Percentiles rank a stretch among this genome's conserved stretches.
Evolutionary conservation across 2,797 vertebrate species (phyloP).

Genomic region (Tenualosa ilisha): DNA sequence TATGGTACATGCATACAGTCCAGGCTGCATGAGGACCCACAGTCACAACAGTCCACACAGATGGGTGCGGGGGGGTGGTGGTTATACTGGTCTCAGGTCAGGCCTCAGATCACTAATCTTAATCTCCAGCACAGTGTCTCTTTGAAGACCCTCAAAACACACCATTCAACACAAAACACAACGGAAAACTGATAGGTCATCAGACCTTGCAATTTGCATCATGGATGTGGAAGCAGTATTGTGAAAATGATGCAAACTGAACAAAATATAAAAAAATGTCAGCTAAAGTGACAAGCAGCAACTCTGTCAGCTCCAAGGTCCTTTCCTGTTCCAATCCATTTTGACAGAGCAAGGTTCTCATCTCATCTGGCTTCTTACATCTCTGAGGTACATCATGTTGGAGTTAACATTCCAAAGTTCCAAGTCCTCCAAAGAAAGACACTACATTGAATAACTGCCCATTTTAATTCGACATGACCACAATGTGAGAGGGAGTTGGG

Average conservation of each 20-base stretch:
- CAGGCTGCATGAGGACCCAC: conserved; percentile 99
- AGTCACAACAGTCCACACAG: conserved; percentile 94
- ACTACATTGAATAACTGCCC: conserved; percentile 27
- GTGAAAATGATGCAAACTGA: background rate
- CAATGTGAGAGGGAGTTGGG: conserved; percentile 20
- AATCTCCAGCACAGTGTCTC: background rate
- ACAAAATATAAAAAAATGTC: background rate
- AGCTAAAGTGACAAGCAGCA: conserved; percentile 13
- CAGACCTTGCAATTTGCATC: background rate
- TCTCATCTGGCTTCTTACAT: conserved; percentile 15
- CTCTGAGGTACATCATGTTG: background rate
- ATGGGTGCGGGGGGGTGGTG: conserved; percentile 76
- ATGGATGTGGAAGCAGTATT: background rate
- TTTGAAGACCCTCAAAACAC: background rate
- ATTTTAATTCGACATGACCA: conserved; percentile 26
- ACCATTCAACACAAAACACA: background rate
- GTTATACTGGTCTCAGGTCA: conserved; percentile 25
- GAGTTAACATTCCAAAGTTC: background rate
- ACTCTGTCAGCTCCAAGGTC: conserved; percentile 4
- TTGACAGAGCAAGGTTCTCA: background rate
- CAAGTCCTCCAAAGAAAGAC: conserved; percentile 3
- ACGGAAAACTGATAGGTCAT: background rate
- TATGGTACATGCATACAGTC: conserved; percentile 99
- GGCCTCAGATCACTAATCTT: background rate
- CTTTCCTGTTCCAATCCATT: background rate